Conservation (phyloP, 2,888 invertebrate genomes). For the Spilosoma lubricipeda region DNA sequence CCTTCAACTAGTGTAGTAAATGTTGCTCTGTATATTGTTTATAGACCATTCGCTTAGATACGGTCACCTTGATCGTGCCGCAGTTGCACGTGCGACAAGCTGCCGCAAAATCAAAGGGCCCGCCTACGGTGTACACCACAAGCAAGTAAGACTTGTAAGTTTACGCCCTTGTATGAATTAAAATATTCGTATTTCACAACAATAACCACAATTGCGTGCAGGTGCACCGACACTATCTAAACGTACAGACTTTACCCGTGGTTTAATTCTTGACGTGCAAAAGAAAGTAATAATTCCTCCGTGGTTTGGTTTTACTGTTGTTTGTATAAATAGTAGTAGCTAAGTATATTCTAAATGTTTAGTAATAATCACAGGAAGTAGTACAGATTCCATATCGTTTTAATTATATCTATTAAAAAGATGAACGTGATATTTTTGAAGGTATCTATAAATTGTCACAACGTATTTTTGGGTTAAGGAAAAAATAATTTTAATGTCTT, state of each 20-base stretch:
- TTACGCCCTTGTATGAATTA: too few species aligned
- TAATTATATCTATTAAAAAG: not conserved
- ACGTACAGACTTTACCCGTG: too few species aligned
- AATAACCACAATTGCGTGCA: too few species aligned
- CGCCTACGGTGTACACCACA: too few species aligned
- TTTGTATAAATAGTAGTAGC: not conserved
- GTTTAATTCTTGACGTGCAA: constrained; percentile 27
- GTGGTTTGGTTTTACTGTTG: not conserved
- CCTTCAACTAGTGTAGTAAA: constrained; percentile 23
- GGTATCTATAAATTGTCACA: not conserved
- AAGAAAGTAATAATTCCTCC: not conserved
- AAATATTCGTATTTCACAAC: too few species aligned
- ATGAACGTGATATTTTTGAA: not conserved
- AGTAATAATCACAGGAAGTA: not conserved
- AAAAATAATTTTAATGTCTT: not conserved
- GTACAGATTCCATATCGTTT: not conserved
- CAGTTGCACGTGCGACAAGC: too few species aligned
- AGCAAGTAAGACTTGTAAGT: too few species aligned
- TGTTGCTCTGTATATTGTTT: constrained; percentile 22
- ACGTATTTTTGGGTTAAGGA: not conserved
- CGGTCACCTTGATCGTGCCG: too few species aligned
- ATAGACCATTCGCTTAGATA: too few species aligned
- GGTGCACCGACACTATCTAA: too few species aligned
- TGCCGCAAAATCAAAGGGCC: too few species aligned
- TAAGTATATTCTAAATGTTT: not conserved